Conservation (phyloP, 1,140 invertebrate genomes). For the Cardiocondyla obscurior region DNA sequence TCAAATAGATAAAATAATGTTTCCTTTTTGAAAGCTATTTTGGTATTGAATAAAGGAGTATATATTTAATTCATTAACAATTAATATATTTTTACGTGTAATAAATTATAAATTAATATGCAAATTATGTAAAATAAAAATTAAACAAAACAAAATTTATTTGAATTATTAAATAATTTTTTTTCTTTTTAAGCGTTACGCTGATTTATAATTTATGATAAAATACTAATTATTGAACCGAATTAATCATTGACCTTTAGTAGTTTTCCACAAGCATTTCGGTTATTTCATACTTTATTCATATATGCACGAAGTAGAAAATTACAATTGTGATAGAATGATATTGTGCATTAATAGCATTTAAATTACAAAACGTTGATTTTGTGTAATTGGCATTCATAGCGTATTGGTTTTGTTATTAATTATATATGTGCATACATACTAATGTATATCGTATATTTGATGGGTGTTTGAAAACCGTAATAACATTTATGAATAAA, state of each 20-base stretch:
- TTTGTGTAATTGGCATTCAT: constrained; percentile 21
- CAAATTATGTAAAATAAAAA: background rate
- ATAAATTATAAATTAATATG: background rate
- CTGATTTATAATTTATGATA: background rate
- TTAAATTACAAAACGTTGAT: constrained; percentile 22
- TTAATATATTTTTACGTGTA: background rate
- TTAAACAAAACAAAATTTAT: background rate
- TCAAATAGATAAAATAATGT: background rate
- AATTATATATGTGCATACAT: background rate
- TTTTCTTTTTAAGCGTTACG: constrained; percentile 12
- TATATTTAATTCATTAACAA: background rate
- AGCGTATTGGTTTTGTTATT: background rate
- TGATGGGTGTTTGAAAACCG: no score
- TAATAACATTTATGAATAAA: no score
- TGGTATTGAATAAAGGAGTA: background rate
- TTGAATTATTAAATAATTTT: no score
- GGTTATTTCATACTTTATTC: constrained; percentile 61
- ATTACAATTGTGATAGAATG: background rate
- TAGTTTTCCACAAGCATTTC: background rate
- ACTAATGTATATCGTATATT: background rate
- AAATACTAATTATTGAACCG: constrained; percentile 55
- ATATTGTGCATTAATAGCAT: constrained; percentile 12
- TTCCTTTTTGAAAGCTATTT: background rate
- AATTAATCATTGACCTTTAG: constrained; percentile 53
- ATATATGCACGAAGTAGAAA: background rate